These are phyloP conservation scores for Brachionus rubens DNA, from an alignment of 1,140 invertebrate genomes.

Conservation along the genomic window DNA sequence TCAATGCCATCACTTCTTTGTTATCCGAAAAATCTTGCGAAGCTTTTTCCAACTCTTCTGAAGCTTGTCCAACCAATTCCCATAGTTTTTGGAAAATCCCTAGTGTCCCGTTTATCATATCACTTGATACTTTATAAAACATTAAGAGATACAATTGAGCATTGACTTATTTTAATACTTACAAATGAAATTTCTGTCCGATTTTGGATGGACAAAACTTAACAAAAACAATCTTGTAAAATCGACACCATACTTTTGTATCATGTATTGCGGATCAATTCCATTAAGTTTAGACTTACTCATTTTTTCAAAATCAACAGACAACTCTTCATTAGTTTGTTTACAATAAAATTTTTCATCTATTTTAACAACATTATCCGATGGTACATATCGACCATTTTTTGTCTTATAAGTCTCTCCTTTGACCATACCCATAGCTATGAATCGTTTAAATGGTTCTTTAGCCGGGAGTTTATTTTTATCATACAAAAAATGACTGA, in stretches of 20 bases:
- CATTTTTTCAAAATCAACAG: constrained; percentile 91
- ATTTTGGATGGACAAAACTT: constrained; percentile 77
- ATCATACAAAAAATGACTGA: constrained; percentile 84
- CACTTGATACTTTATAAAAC: constrained; percentile 9
- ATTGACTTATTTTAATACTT: neutral
- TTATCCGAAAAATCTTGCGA: neutral
- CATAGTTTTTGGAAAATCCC: constrained; percentile 33
- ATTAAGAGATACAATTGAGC: neutral
- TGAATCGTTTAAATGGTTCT: constrained; percentile 85
- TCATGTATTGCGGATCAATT: constrained; percentile 78
- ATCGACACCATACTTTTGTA: constrained; percentile 79
- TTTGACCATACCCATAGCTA: constrained; percentile 92
- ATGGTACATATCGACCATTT: constrained; percentile 74
- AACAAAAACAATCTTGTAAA: constrained; percentile 80
- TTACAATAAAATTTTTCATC: constrained; percentile 53
- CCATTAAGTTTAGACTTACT: constrained; percentile 97
- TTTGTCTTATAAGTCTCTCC: constrained; percentile 76
- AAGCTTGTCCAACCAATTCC: neutral
- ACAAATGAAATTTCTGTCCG: constrained; percentile 68
- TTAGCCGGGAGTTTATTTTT: constrained; percentile 67
- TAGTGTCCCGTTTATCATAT: constrained; percentile 27
- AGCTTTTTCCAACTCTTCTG: neutral
- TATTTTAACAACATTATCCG: constrained; percentile 66
- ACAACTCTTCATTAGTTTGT: constrained; percentile 66
- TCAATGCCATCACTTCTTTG: neutral